Conservation (phyloP, 2,888 invertebrate genomes). For the Cerceris rybyensis region DNA sequence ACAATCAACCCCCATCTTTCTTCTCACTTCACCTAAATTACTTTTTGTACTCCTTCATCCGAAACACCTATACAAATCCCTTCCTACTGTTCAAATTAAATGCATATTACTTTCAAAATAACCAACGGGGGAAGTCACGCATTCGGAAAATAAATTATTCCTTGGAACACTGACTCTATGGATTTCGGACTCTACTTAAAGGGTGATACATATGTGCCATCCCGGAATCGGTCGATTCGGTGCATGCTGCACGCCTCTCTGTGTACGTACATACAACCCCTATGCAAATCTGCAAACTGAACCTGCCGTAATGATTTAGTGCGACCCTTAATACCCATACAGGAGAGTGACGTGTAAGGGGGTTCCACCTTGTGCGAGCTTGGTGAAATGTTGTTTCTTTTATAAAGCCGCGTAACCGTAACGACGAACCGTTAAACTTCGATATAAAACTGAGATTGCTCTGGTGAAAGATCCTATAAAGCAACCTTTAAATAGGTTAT, state of each 20-base stretch:
- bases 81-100: too few species aligned
- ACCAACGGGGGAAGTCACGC: too few species aligned
- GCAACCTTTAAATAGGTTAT: neutral
- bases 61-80: too few species aligned
- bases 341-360: constrained; percentile 34
- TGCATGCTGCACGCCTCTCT: constrained; percentile 20
- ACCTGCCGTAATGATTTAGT: constrained; percentile 56
- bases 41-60: too few species aligned
- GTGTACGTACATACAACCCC: constrained; percentile 29
- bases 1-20: too few species aligned
- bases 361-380: constrained; percentile 8
- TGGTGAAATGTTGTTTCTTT: constrained; percentile 1
- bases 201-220: neutral
- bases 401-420: neutral
- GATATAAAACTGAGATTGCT: neutral
- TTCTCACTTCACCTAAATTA: too few species aligned
- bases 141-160: constrained; percentile 1
- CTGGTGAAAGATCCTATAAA: neutral
- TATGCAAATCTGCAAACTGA: constrained; percentile 52
- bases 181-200: constrained; percentile 2
- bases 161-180: neutral
- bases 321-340: constrained; percentile 45
- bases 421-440: neutral
- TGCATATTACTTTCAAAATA: too few species aligned
- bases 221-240: constrained; percentile 38